Percentiles rank a stretch among this genome's conserved stretches.
Conservation (phyloP, 2,797 vertebrate species). For the Streptopelia turtur region DNA sequence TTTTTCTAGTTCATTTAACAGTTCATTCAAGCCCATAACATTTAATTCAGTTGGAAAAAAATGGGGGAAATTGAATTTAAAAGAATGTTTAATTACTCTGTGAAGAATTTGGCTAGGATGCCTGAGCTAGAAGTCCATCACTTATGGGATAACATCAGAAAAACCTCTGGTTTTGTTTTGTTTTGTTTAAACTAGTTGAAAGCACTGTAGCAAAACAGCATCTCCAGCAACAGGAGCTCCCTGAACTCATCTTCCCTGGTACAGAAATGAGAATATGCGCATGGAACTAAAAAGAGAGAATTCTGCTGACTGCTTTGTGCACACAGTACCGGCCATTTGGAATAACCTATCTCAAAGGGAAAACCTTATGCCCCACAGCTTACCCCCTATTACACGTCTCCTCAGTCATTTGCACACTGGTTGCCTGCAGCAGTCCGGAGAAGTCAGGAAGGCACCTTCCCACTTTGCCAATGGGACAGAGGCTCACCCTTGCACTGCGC, state of each 20-base stretch:
- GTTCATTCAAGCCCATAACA: not conserved
- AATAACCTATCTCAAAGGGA: not conserved
- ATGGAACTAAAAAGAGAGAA: not conserved
- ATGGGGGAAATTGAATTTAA: not conserved
- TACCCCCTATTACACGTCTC: not conserved
- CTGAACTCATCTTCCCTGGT: not conserved
- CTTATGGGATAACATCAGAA: not conserved
- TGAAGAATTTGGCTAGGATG: not conserved
- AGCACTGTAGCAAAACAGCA: not conserved
- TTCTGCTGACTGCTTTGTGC: not conserved
- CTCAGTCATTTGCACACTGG: not conserved
- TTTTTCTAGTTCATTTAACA: not conserved
- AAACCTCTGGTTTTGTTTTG: not conserved
- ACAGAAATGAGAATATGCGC: not conserved
- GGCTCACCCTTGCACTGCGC: not conserved
- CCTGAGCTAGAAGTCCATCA: not conserved
- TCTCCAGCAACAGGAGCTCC: not conserved
- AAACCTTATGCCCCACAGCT: not conserved
- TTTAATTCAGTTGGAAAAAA: not conserved
- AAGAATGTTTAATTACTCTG: not conserved
- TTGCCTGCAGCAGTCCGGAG: fast-evolving
- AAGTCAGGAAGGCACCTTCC: not conserved
- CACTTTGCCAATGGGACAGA: fast-evolving
- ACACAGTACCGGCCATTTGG: not conserved
- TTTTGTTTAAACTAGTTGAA: not conserved